Base-by-base conservation (phyloP, 2,113 vertebrate genomes). In the Pseudolaguvia tuberculata region DNA sequence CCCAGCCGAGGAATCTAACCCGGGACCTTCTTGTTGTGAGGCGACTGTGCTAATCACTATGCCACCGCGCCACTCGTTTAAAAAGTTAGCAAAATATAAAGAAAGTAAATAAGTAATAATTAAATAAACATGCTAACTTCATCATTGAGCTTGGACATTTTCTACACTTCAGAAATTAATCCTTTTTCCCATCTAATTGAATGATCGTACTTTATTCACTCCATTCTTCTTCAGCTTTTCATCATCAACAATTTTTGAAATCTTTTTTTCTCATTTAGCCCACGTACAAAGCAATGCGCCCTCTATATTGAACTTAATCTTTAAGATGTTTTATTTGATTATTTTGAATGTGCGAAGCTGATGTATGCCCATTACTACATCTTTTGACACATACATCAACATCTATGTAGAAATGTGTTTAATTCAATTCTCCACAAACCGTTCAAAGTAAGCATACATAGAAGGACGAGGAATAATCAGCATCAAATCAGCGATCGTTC, bases 381-480 rank as follows among this genome's bases (percentile, higher is more conserved):
- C 14, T 67, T 67, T 50, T 67, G 1, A 50, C 18, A 9, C 27
- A 3, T 29, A 48, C 67, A 35, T 53, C 18, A 20, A 52, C 11
- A 50, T 53, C 50, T 15, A 53, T 8, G 27, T 21, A 53, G 27
- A 53, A 70, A 70, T 70, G 29, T 21, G 53, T 70, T 70, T 35
- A 31, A 29, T 20, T 53, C 67, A 67, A 13, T 45, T 68, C 31
- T 68, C 66, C 25, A 14, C 66, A 52, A 68, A 35, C 48, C 67
- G 27, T 39, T 70, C 50, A 70, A 70, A 50, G 35, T 53, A 70
- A 70, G 67, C 35, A 27, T 52, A 70, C 29, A 15, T 53, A 53
- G 50, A 53, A 53, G 29, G 27, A 50, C 5, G 29, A 70, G 20
- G 50, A 29, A 70, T 53, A 70, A 70, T 31, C 48, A 21, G 13